These are phyloP conservation scores for Sminthurinus signatus DNA, from an alignment of 1,140 invertebrate genomes.

Conservation along the genomic window DNA sequence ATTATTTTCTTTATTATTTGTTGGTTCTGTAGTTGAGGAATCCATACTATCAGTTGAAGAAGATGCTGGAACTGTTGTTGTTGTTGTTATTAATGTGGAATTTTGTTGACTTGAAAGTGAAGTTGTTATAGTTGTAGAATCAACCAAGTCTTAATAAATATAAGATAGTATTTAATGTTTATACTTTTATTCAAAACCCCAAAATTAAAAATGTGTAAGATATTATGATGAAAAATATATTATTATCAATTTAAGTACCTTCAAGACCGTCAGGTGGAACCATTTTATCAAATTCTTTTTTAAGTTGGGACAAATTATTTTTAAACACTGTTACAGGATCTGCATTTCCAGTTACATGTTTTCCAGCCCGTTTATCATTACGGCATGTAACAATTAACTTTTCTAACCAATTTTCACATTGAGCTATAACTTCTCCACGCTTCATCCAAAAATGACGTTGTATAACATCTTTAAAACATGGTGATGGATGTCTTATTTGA, in stretches of 20 bases:
- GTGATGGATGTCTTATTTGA: slow-evolving; percentile 79
- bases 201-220: no score
- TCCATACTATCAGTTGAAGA: neutral
- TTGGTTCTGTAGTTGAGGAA: neutral
- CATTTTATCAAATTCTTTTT: slow-evolving; percentile 50
- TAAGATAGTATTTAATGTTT: no score
- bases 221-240: no score
- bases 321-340: slow-evolving; percentile 38
- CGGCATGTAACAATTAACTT: slow-evolving; percentile 67
- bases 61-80: neutral
- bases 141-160: no score
- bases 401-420: slow-evolving; percentile 82
- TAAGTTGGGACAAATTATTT: slow-evolving; percentile 49
- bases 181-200: neutral
- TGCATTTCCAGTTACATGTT: slow-evolving; percentile 66
- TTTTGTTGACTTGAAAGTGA: no score
- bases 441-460: slow-evolving; percentile 93
- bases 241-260: slow-evolving; percentile 17
- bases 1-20: no score
- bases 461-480: slow-evolving; percentile 90
- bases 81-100: neutral
- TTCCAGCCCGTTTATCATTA: slow-evolving; percentile 63
- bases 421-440: slow-evolving; percentile 77
- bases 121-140: no score
- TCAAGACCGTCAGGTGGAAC: slow-evolving; percentile 46